Evolutionary conservation across 2,888 invertebrate species (phyloP), one percentile per base, ranked within the genome.

Genomic region (Lepidocyrtinus sp.): DNA sequence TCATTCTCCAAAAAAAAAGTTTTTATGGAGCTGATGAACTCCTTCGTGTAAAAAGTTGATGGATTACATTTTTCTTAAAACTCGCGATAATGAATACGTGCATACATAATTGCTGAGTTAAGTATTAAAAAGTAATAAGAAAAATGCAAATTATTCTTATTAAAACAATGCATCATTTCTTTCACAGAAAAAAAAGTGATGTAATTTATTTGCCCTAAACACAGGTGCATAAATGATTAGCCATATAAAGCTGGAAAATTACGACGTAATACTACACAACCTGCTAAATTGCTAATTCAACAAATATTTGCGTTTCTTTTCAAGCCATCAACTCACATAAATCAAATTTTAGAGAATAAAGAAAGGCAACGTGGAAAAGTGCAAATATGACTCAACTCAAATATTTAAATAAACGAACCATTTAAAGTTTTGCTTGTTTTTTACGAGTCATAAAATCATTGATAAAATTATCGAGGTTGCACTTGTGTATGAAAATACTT

Each of bases 141-240:
- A 78, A 77, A 78, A 77, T 78, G 78, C 72, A 78, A 79, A 79
- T 79, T 72, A 25, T 45, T 71, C 7, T 69, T 61, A 59, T 73
- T 65, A 50, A 73, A 73, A 73, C 73, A 73, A 73, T 79, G 73
- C 69, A 73, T 79, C 73, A 78, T 72, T 61, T 63, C n/a, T 7
- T 50, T 21, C 24, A 12, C 50, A 50, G 2, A 17, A 50, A 50
- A 50, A 36, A 50, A 50, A 2, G 17, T 50, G 12, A 50, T n/a
- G 50, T 50, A 50, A 50, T 50, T 50, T 50, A 50, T 50, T 2
- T 17, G 15, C 50, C 17, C 50, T 17, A 12, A 7, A 12, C 50
- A 2, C 50, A 50, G 50, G 15, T 12, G 50, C n/a, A 50, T 50
- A 7, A n/a, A 50, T 2, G 17, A 12, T n/a, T n/a, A n/a, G n/a